A percentile compares a stretch with the other conserved stretches of the same genome.
These are phyloP conservation scores for Zaprionus lineosus DNA, from an alignment of 2,888 invertebrate species.

Conservation along the genomic window DNA sequence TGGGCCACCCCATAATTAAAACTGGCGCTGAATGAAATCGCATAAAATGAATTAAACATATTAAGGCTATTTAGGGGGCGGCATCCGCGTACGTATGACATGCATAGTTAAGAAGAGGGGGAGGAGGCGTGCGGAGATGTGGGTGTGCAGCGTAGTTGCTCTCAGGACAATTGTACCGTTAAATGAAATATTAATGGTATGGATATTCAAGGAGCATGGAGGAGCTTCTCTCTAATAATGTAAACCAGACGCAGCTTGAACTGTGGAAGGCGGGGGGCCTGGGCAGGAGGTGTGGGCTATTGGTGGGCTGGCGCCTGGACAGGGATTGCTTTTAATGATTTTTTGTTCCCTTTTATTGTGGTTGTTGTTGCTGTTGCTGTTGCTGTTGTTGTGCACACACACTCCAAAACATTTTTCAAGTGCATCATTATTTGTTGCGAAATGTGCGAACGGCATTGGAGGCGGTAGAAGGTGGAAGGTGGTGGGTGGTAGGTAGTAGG, in stretches of 20 bases:
- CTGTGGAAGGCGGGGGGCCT: too few relatives aligned
- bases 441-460: slow-evolving; percentile 33
- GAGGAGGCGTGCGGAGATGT: slow-evolving; percentile 6
- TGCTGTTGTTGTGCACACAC: slow-evolving; percentile 47
- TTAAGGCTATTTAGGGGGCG: slow-evolving; percentile 69
- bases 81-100: slow-evolving; percentile 2
- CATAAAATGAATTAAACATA: slow-evolving; percentile 79
- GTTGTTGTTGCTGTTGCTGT: slow-evolving; percentile 20
- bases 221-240: slow-evolving; percentile 57
- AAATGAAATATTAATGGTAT: slow-evolving; percentile 77
- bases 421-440: slow-evolving; percentile 77
- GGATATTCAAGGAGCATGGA: slow-evolving; percentile 43
- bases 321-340: slow-evolving; percentile 64
- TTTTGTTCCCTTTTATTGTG: slow-evolving; percentile 33
- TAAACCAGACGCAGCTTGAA: slow-evolving; percentile 29
- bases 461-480: too few relatives aligned
- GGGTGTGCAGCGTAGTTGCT: slow-evolving; percentile 39
- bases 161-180: slow-evolving; percentile 75
- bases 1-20: slow-evolving; percentile 66
- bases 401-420: slow-evolving; percentile 68
- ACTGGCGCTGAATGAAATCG: slow-evolving; percentile 76
- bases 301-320: slow-evolving; percentile 11
- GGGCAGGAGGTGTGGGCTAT: background rate
- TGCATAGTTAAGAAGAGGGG: too few relatives aligned
- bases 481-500: too few relatives aligned